Evolutionary conservation across 2,888 invertebrate species (phyloP).

Genomic region (Acanthosepion esculentum): DNA sequence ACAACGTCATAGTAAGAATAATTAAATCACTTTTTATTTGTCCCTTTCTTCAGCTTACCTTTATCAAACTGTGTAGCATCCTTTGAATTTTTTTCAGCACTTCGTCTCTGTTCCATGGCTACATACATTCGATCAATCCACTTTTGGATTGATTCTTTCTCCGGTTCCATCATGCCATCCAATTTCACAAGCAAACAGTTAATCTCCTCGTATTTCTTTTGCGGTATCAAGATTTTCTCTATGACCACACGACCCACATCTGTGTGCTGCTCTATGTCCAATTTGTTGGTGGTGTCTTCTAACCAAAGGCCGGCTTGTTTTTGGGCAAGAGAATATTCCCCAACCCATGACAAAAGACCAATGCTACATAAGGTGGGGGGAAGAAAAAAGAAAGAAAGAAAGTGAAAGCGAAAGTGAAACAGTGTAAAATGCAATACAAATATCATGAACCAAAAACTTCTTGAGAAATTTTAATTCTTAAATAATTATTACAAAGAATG

Average conservation of each 20-base stretch:
- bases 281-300: background rate
- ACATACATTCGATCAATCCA: background rate
- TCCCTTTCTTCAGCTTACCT: background rate
- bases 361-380: background rate
- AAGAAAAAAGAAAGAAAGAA: background rate
- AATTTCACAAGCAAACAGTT: conserved; percentile 12
- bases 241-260: background rate
- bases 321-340: background rate
- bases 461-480: too few species aligned
- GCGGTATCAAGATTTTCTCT: background rate
- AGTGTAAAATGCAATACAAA: too few species aligned
- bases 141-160: background rate
- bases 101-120: background rate
- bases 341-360: conserved; percentile 40
- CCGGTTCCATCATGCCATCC: background rate
- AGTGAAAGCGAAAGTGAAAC: too few species aligned
- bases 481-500: too few species aligned
- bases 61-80: background rate
- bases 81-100: background rate
- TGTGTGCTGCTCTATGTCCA: background rate
- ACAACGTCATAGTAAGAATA: background rate
- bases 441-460: too few species aligned
- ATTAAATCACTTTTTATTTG: background rate
- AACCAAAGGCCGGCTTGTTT: conserved; percentile 39
- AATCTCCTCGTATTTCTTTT: conserved; percentile 33